Evolutionary conservation across 2,113 vertebrate genomes (phyloP), one percentile per base, ranked within the genome.

Genomic region (Oceanites oceanicus): DNA sequence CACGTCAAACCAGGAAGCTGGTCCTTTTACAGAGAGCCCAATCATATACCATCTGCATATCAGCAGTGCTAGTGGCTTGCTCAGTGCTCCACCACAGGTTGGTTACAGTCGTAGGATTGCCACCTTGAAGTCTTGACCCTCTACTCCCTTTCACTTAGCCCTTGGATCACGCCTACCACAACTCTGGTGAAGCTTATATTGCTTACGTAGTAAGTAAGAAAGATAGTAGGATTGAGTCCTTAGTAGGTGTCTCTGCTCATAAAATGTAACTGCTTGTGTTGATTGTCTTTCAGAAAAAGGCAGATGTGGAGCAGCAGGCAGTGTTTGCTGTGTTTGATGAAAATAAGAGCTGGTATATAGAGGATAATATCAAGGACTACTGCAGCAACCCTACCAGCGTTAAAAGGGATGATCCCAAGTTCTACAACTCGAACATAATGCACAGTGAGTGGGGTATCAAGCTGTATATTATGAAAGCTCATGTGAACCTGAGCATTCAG

Each of bases 311-410:
- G 92, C 99, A 99, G 90, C 98, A 99, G 40, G 98, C 98, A 2
- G 92, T 99, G 94, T 99, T 99, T 92, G 97, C 99, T 10, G 98
- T 99, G 52, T 99, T 99, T 2, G 98, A 99, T 96, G 99, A 99
- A 96, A 99, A 99, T 96, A 99, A 99, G 98, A 99, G 99, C 95
- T 99, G 99, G 99, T 99, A 99, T 93, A 85, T 99, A 42, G 98
- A 99, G 30, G 98, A 99, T 58, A 99, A 99, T 96, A 99, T 99
- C 93, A 95, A 97, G 36, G 95, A 97, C 15, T 98, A 98, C 50
- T 98, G 98, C 95, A 98, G 97, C 80, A 98, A 98, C 53, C 97
- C 97, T 17, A 96, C 97, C 62, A 97, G 79, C 89, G 98, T 99
- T 86, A 98, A 98, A 93, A 98, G 97, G 65, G 98, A 98, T 26